These are phyloP conservation scores for Aurelia aurita complex sp. Pacific DNA, from an alignment of 30 jellyfish, hydroid and myxozoan genomes.

Conservation along the genomic window DNA sequence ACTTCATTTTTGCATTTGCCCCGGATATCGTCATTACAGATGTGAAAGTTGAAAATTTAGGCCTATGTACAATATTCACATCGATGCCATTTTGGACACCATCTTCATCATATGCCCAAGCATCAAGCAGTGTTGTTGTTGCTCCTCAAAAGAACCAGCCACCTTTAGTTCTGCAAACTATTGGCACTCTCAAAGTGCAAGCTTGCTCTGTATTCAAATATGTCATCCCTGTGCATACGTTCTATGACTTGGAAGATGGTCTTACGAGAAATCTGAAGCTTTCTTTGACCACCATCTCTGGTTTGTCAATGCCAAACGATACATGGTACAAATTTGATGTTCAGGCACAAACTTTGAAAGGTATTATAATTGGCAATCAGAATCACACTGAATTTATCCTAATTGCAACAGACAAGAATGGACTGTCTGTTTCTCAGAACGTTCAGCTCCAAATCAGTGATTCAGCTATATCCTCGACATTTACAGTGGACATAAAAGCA, in stretches of 20 bases:
- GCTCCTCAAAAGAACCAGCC: conserved; percentile 38
- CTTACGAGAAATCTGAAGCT: conserved; percentile 66
- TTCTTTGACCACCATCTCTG: conserved; percentile 16
- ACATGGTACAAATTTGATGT: conserved; percentile 80
- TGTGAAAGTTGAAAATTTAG: conserved; percentile 16
- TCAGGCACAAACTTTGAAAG: conserved; percentile 55
- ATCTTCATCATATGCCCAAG: conserved; percentile 12
- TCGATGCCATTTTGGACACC: conserved; percentile 18
- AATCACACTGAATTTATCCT: conserved; percentile 17
- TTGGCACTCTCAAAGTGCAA: conserved; percentile 21
- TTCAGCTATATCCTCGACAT: neutral
- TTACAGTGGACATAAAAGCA: conserved; percentile 10
- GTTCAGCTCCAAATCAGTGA: conserved; percentile 12
- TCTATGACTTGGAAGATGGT: conserved; percentile 89
- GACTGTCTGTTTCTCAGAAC: conserved; percentile 50
- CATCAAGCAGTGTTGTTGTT: conserved; percentile 19
- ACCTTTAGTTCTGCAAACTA: conserved; percentile 38
- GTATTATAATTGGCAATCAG: conserved; percentile 1
- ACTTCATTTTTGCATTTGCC: conserved; percentile 52
- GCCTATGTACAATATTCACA: conserved; percentile 18
- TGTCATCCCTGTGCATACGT: conserved; percentile 56
- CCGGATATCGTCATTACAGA: conserved; percentile 60
- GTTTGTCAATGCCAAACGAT: conserved; percentile 15
- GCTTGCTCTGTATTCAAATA: conserved; percentile 35
- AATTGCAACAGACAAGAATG: conserved; percentile 75